Evolutionary conservation across 30 jellyfish, hydroid and myxozoan genomes (phyloP).

Genomic region (Hydractinia echinata): DNA sequence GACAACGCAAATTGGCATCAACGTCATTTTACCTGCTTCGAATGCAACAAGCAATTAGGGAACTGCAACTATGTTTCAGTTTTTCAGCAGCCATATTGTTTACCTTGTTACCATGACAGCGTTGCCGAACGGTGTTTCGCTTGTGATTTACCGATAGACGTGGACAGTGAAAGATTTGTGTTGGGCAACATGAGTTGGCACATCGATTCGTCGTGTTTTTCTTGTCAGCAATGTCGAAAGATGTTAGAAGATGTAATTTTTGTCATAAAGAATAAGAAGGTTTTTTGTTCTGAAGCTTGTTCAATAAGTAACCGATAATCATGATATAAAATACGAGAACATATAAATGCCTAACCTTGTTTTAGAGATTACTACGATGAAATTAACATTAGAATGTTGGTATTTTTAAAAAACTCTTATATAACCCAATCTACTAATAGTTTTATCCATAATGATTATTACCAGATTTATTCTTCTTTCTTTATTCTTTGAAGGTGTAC

Average conservation of each 20-base stretch:
- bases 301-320: no score
- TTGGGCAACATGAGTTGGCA: constrained; percentile 61
- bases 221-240: constrained; percentile 47
- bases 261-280: neutral
- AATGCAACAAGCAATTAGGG: constrained; percentile 66
- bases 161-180: constrained; percentile 37
- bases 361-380: no score
- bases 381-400: no score
- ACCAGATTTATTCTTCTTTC: no score
- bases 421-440: no score
- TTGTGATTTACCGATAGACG: constrained; percentile 46
- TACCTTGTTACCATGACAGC: constrained; percentile 46
- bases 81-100: constrained; percentile 52
- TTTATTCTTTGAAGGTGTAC: no score
- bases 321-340: no score
- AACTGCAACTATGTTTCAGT: constrained; percentile 54
- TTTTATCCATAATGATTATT: no score
- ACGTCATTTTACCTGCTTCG: constrained; percentile 69
- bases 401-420: no score
- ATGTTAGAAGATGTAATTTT: constrained; percentile 44
- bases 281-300: neutral
- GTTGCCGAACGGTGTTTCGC: constrained; percentile 60
- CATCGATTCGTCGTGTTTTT: constrained; percentile 55
- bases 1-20: constrained; percentile 67
- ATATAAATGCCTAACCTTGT: no score